Evolutionary conservation across 2,888 invertebrate genomes (phyloP), one percentile per base, ranked within the genome.

Genomic region (Agrotis ipsilon): DNA sequence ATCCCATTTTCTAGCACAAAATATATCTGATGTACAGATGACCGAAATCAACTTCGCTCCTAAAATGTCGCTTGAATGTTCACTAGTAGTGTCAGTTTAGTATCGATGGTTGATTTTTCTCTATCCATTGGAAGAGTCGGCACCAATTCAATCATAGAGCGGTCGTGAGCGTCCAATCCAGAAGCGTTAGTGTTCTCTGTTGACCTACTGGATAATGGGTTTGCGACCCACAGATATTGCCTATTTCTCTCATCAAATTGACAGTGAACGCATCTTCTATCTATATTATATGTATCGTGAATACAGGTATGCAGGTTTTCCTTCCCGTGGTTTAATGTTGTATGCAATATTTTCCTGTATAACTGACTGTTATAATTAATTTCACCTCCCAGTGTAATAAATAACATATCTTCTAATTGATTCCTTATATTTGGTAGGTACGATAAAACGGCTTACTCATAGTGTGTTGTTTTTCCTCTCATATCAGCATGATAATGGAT

Each of bases 181-280:
- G 70, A 67, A 72, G 62, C 65, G 75, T 72, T 84, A 86, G 73
- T 81, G 73, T 68, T 82, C 71, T 64, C 73, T 80, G 80, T 79
- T 84, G 80, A 84, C 77, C 82, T 84, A 77, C 64, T 74, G 51
- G 65, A 58, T 86, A 86, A 84, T 86, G 70, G 85, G 75, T 67
- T 84, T 84, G 69, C 69, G 51, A 67, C 52, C 57, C 71, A 45
- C 58, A 65, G 75, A 84, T 84, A 84, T 86, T 82, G 75, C 60
- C 70, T 75, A 75, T 84, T 81, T 86, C 74, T 74, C 68, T 60
- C 67, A 62, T 68, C 43, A 51, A 80, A 71, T 80, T 62, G 72
- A 71, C 48, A 61, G 75, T 62, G 55, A 48, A 61, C 57, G 63
- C 52, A 66, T 57, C 62, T 62, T 24, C 48, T 19, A 19, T 21